Base-by-base conservation (phyloP, 2,113 vertebrate genomes). In the Prionailurus viverrinus region DNA sequence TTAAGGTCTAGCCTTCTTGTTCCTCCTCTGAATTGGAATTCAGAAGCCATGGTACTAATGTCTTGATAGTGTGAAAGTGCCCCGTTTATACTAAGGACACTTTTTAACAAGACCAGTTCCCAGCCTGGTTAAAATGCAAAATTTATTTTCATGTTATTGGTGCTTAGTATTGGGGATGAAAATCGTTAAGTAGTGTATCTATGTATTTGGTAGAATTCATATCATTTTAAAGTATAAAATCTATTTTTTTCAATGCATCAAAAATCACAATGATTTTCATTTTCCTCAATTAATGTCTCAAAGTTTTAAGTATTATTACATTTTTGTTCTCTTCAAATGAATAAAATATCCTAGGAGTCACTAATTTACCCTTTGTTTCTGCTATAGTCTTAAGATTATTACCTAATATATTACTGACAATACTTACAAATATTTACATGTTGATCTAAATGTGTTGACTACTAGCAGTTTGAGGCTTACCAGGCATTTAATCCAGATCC, bases 151-250 rank as follows among this genome's bases (percentile, higher is more conserved):
- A 61, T 71, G 55, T 74, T 81, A 90, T 95, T 76, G 31, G 15
- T 94, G 7, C 95, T 92, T 95, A 80, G 45, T 93, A 15, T 41
- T 96, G 65, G 61, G 25, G 94, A 94, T 91, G 33, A 86, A 53
- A 89, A 68, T 92, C 33, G 69, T 39, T 85, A 89, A 66, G 33
- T 78, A 58, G 14, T 94, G 15, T 94, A 10, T 39, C 45, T 76
- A 5, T 87, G 69, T 48, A 65, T 91, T 61, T 94, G 21, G 5
- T 89, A 45, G 23, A 95, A 73, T 94, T 76, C 18, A 74, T 93
- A 69, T 89, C 25, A 66, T 65, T 97, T 96, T 93, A 85, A 95
- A 96, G 9, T 86, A 19, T 95, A 83, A 95, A 51, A 45, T 74
- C 80, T 18, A 41, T 91, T 90, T 96, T 82, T 63, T 73, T 68